These are phyloP conservation scores for Eptesicus fuscus DNA, from an alignment of 2,113 vertebrate species.

Conservation along the genomic window DNA sequence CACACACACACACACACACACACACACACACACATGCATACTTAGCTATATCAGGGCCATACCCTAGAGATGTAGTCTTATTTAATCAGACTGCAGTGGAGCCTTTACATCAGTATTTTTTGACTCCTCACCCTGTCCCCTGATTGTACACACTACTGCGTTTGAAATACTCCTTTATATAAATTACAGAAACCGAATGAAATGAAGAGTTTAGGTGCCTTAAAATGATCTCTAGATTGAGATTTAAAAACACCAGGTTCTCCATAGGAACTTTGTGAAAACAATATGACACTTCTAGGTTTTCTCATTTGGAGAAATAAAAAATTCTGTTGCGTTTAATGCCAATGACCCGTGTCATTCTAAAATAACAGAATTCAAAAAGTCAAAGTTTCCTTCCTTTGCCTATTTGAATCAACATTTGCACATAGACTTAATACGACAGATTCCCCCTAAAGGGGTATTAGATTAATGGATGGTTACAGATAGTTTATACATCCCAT, in stretches of 20 bases:
- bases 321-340: background rate
- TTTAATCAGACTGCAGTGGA: background rate
- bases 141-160: background rate
- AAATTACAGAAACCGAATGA: background rate
- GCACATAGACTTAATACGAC: constrained; percentile 44
- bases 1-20: background rate
- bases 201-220: background rate
- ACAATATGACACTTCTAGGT: background rate
- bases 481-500: constrained; percentile 45
- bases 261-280: background rate
- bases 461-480: constrained; percentile 60
- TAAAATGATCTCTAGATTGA: background rate
- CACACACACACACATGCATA: accelerated
- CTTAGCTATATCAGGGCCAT: background rate
- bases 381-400: constrained; percentile 3
- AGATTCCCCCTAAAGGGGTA: constrained; percentile 7
- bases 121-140: accelerated
- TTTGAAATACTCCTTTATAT: background rate
- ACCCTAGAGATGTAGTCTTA: background rate
- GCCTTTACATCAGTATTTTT: background rate
- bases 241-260: background rate
- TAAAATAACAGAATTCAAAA: background rate
- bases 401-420: constrained; percentile 50
- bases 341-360: background rate
- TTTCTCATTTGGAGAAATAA: background rate